Base-by-base conservation (phyloP, 1,140 invertebrate genomes). In the Atta colombica region DNA sequence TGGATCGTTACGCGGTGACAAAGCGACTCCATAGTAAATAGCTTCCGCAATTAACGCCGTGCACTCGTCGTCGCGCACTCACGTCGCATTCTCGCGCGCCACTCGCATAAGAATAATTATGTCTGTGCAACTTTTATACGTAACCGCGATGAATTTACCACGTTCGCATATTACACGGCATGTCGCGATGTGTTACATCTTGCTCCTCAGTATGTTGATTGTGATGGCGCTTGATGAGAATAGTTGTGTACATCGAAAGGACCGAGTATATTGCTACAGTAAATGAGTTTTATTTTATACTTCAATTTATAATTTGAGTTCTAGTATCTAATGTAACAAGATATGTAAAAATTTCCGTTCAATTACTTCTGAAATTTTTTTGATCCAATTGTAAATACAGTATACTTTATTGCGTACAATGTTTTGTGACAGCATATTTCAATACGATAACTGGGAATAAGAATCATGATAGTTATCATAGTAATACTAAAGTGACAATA, bases 11-110 rank as follows among this genome's bases (percentile, higher is more conserved):
- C 58, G 81, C 75, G 39, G 53, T 25, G 21, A 66, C 25, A 16
- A 90, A 65, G 78, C 72, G 39, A 49, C 80, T 88, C 12, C 86
- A 39, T 21, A 21, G 78, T 60, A 88, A 86, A 87, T 86, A 90
- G 81, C 84, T 88, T 61, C 74, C 69, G 80, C 55, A 75, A 75
- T 84, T 84, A 84, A 45, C 51, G 72, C 71, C 74, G 71, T n/a
- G 31, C 77, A 63, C 55, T 66, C 60, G 10, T 53, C 61, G 39
- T 31, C 14, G 49, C 39, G 45, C 39, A 31, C 51, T 75, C 72
- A 60, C 12, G 28, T 45, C 55, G 21, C 78, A 45, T 71, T 81
- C 65, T 58, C 55, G 69, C 18, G 39, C 39, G 55, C 53, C 8
- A 31, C 12, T 45, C 39, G 66, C 21, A 10, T 39, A n/a, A 39